Conservation (phyloP, 2,888 invertebrate genomes). For the Phasia obesa region DNA sequence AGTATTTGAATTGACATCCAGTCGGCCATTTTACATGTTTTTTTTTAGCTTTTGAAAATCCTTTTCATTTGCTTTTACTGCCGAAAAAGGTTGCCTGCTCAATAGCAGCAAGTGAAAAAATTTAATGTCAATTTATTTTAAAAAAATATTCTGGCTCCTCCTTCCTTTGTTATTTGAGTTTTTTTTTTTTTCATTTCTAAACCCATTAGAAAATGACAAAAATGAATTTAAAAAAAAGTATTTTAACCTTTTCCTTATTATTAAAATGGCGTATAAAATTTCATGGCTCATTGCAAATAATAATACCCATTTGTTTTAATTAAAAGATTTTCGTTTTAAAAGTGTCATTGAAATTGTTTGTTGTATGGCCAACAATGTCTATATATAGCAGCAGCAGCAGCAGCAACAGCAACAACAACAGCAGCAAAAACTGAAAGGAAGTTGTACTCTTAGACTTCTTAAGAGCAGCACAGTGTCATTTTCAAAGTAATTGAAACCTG, state of each 20-base stretch:
- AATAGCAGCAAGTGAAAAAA: constrained; percentile 76
- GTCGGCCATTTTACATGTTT: constrained; percentile 62
- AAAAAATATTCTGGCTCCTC: constrained; percentile 45
- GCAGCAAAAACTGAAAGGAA: constrained; percentile 43
- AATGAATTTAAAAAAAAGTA: not conserved
- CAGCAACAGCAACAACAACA: not conserved
- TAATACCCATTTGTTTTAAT: constrained; percentile 62
- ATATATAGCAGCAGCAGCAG: not conserved
- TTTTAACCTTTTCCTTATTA: constrained; percentile 62
- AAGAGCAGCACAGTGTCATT: constrained; percentile 48
- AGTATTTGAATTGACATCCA: constrained; percentile 3
- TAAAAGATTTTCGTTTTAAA: constrained; percentile 64
- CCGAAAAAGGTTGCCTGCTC: constrained; percentile 57
- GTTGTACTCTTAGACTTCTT: constrained; percentile 44
- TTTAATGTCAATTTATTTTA: constrained; percentile 75
- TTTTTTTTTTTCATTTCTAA: constrained; percentile 18
- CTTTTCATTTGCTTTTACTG: not conserved
- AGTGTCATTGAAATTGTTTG: constrained; percentile 60
- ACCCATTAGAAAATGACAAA: constrained; percentile 64
- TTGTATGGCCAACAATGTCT: not conserved
- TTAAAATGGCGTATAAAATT: constrained; percentile 70
- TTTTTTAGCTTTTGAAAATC: constrained; percentile 13
- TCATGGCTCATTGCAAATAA: constrained; percentile 54
- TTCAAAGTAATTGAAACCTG: constrained; percentile 78
- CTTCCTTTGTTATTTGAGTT: constrained; percentile 14